phyloP scores from a whole-genome alignment of 2,888 invertebrate genomes.

The Nephrotoma flavescens region DNA sequence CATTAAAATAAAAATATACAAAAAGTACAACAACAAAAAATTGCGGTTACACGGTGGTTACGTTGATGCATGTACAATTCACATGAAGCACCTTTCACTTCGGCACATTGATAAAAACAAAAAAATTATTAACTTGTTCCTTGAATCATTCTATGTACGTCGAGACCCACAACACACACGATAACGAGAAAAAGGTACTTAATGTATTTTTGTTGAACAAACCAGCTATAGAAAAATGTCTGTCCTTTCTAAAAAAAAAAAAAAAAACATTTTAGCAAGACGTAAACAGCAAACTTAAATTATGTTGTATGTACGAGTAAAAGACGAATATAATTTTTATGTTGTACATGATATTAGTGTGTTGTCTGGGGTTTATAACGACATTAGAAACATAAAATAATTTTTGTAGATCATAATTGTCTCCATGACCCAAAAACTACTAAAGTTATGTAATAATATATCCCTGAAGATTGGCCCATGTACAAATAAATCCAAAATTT shows the following conservation, averaged over 20 bases:
- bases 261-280: neutral
- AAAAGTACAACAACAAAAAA: neutral
- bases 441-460: neutral
- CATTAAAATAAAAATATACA: neutral
- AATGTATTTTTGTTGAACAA: neutral
- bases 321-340: neutral
- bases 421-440: neutral
- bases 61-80: neutral
- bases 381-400: neutral
- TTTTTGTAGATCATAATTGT: neutral
- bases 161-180: neutral
- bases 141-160: neutral
- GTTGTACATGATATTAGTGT: neutral
- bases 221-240: neutral
- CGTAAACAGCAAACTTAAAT: neutral
- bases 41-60: neutral
- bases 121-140: neutral
- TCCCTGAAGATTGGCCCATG: neutral
- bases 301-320: neutral
- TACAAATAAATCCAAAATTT: neutral
- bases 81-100: neutral
- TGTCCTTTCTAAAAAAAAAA: neutral
- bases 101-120: neutral
- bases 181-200: neutral
- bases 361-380: neutral